Evolutionary conservation across 2,888 invertebrate species (phyloP), one percentile per base, ranked within the genome.

Genomic region (Globia sparganii): DNA sequence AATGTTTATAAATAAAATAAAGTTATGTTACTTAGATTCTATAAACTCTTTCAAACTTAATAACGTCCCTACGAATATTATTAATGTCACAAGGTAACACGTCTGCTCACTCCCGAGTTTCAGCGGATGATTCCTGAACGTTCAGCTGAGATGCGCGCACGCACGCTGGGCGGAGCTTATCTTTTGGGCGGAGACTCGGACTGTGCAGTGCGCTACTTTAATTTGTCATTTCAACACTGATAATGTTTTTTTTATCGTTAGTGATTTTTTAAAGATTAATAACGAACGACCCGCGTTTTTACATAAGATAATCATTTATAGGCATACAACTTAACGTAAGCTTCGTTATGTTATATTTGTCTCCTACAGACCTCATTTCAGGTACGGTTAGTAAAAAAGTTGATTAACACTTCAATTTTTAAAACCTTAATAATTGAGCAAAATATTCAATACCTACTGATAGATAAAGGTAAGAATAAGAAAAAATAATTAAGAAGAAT

Each of bases 151-250:
- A 25, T 83, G 89, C 89, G 88, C 88, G 21, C 65, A 82, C 89
- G 88, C 86, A 80, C 9, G 43, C 59, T 77, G 86, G 93, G 93
- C 92, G 93, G 93, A 70, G 93, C 91, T 88, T 90, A 46, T 34
- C 21, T 71, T 83, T 87, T 85, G 92, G 93, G 93, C 92, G 93
- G 91, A 40, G 71, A 71, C 70, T 65, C 9, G 8, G 18, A 70
- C 61, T 62, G 28, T 58, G 71, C 40, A 61, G 43, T 75, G 43
- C n/a, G 69, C 25, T 77, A 72, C 21, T 62, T 61, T 74, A 49
- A 72, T 76, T 75, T 72, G 65, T 78, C 67, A 80, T 77, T 61
- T 75, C 61, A 75, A 65, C 70, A 62, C 40, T 28, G 49, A 40
- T 59, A 40, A 25, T n/a, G 31, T 37, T 49, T 25, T 25, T 65